Base-by-base conservation (phyloP, 2,888 invertebrate species). In the Oscheius sp. region DNA sequence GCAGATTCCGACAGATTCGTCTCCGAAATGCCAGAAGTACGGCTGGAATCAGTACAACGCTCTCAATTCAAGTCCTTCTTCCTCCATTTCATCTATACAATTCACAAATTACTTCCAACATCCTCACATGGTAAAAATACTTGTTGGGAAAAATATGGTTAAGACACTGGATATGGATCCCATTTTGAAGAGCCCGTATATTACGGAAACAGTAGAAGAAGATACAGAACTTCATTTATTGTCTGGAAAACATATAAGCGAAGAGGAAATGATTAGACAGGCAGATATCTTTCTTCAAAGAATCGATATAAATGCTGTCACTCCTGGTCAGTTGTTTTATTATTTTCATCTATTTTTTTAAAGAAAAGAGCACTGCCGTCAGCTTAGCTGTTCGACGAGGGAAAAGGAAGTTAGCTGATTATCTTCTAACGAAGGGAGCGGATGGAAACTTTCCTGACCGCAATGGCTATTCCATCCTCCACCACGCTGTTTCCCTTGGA, bases 381-480 rank as follows among this genome's bases (percentile, higher is more conserved):
- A 4, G 17, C 20, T 9, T 32, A 22, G 54, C 54, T 33, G 54
- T 54, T 6, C 32, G 33, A 12, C n/a, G 20, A 20, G 33, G 33
- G 20, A 54, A 54, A 33, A 17, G 0, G 20, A 5, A 33, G 9
- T 17, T 54, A 9, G 54, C 17, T 14, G 33, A 32, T 9, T 36
- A 54, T n/a, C 54, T 54, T 22, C n/a, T 54, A 9, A 30, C 4
- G 17, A 2, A 24, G n/a, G 54, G 54, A 33, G 33, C 54, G 4
- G 20, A 54, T 20, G 33, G 33, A n/a, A 54, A 33, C 33, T 33
- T 54, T 22, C 33, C 54, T 9, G 54, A 54, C 20, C 9, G 33
- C 33, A 54, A 32, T 33, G 54, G 54, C 14, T 54, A 20, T 17
- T 54, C 54, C 22, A 32, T 54, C 9, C 54, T 54, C n/a, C 54